Evolutionary conservation across 2,888 invertebrate species (phyloP).

Genomic region (Mesorhabditis sp.): DNA sequence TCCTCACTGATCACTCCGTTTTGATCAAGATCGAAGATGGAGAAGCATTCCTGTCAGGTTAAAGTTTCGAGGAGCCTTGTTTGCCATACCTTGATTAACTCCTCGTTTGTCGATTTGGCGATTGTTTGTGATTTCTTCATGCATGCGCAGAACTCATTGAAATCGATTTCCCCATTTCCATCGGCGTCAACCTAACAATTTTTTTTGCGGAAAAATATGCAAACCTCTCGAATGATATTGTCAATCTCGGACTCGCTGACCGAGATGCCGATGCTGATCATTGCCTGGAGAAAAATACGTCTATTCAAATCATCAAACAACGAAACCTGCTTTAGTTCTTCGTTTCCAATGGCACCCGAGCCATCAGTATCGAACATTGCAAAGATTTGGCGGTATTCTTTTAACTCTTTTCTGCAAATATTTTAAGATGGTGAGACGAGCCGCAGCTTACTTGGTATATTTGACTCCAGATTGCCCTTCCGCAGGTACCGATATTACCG

Average conservation of each 20-base stretch:
- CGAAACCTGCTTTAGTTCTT: not conserved
- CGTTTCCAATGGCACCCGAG: slow-evolving; percentile 53
- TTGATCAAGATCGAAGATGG: slow-evolving; percentile 54
- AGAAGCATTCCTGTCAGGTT: slow-evolving; percentile 46
- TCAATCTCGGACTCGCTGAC: slow-evolving; percentile 54
- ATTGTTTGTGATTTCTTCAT: slow-evolving; percentile 56
- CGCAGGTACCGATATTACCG: not conserved
- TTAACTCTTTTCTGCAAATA: slow-evolving; percentile 44
- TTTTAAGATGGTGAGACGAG: not conserved
- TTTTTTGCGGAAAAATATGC: not conserved
- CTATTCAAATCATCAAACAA: not conserved
- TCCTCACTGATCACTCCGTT: slow-evolving; percentile 54
- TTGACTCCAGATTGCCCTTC: not conserved
- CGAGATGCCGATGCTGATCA: slow-evolving; percentile 55
- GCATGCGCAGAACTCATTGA: slow-evolving; percentile 57
- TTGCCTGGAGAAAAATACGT: slow-evolving; percentile 44
- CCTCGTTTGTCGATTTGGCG: slow-evolving; percentile 53
- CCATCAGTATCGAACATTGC: slow-evolving; percentile 58
- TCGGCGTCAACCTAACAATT: slow-evolving; percentile 54
- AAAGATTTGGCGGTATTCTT: slow-evolving; percentile 55
- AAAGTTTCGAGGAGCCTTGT: too few relatives aligned
- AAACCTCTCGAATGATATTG: slow-evolving; percentile 53
- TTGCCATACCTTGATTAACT: slow-evolving; percentile 29
- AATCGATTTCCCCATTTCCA: slow-evolving; percentile 58
- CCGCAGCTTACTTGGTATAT: not conserved